Conservation (phyloP, 2,797 vertebrate genomes). For the Scomberomorus guttatus region DNA sequence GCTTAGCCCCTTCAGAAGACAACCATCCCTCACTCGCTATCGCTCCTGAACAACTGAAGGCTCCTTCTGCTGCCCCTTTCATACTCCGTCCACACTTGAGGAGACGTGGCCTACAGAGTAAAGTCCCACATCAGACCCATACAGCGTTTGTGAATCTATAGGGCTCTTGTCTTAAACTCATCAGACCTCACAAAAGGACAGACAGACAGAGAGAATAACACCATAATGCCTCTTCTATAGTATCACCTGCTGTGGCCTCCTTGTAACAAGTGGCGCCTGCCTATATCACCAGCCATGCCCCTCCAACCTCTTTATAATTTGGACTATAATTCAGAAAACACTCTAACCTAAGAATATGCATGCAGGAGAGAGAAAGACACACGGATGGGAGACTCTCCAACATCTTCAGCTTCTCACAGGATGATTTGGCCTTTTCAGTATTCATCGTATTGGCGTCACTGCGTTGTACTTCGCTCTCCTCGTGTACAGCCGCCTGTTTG, state of each 20-base stretch:
- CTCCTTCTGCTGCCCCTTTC: conserved; percentile 19
- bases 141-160: conserved; percentile 60
- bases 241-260: conserved; percentile 81
- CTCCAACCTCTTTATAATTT: conserved; percentile 35
- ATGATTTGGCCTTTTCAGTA: conserved; percentile 55
- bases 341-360: conserved; percentile 38
- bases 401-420: conserved; percentile 19
- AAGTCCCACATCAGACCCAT: conserved; percentile 36
- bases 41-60: conserved; percentile 19
- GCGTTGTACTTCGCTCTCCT: background rate
- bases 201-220: conserved; percentile 67
- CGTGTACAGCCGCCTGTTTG: background rate
- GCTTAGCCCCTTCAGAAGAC: conserved; percentile 42
- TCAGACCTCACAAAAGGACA: conserved; percentile 68
- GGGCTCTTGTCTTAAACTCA: conserved; percentile 74
- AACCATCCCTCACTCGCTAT: background rate
- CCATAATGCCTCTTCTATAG: conserved; percentile 82
- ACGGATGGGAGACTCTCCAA: conserved; percentile 1
- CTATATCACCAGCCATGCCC: conserved; percentile 72
- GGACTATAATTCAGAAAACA: conserved; percentile 28
- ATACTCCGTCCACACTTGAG: conserved; percentile 44
- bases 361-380: conserved; percentile 27
- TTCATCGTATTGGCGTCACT: conserved; percentile 25
- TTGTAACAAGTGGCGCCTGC: conserved; percentile 64
- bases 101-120: conserved; percentile 29